Conservation (phyloP, 2,888 invertebrate genomes). For the Epirrita christyi region DNA sequence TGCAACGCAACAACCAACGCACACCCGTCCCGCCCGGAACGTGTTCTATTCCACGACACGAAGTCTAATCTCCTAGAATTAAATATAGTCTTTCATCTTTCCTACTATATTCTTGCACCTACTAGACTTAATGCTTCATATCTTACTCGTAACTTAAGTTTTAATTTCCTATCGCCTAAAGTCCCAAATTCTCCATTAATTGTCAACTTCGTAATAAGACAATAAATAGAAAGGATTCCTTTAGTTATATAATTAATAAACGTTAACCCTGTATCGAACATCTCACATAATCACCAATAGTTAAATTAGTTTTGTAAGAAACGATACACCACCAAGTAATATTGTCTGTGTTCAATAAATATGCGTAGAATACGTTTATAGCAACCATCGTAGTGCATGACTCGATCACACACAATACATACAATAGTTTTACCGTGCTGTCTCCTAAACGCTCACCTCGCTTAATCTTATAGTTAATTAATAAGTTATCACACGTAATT, state of each 20-base stretch:
- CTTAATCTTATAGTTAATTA: conserved; percentile 44
- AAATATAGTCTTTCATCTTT: conserved; percentile 60
- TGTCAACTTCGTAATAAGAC: conserved; percentile 56
- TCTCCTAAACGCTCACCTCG: conserved; percentile 53
- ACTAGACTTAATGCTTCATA: conserved; percentile 49
- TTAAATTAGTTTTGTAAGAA: conserved; percentile 42
- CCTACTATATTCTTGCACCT: conserved; percentile 59
- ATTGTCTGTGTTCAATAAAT: conserved; percentile 75
- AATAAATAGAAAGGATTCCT: conserved; percentile 57
- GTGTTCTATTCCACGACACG: conserved; percentile 84
- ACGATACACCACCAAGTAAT: conserved; percentile 73
- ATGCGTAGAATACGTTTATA: conserved; percentile 37
- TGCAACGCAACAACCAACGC: conserved; percentile 66
- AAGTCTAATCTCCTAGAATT: conserved; percentile 51
- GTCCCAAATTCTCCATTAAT: conserved; percentile 25
- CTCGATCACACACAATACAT: conserved; percentile 33
- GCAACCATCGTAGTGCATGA: conserved; percentile 38
- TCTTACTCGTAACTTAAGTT: conserved; percentile 25
- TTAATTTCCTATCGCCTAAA: conserved; percentile 20
- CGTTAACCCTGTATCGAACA: conserved; percentile 11
- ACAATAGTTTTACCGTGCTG: conserved; percentile 35
- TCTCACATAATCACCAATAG: conserved; percentile 17
- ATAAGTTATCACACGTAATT: conserved; percentile 30
- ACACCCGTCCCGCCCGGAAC: conserved; percentile 80
- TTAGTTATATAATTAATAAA: conserved; percentile 29